Evolutionary conservation across 2,113 vertebrate species (phyloP).

Genomic region (Pimephales promelas): DNA sequence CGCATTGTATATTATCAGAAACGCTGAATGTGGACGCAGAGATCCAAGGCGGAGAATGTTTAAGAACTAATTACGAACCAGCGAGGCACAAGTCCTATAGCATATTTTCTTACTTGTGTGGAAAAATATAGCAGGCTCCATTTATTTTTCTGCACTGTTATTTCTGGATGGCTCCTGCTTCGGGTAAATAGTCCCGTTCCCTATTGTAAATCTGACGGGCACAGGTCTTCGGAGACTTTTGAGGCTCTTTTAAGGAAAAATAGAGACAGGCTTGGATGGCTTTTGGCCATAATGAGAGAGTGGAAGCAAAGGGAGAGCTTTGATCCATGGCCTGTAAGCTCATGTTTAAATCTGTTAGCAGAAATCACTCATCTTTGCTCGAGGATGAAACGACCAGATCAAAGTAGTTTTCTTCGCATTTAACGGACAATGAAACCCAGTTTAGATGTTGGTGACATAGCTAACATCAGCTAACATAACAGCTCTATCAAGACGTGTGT

Average conservation of each 20-base stretch:
- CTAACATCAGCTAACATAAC: background rate
- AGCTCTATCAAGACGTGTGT: background rate
- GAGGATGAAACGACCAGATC: constrained; percentile 23
- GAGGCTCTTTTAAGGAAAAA: constrained; percentile 78
- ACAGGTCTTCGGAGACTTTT: constrained; percentile 75
- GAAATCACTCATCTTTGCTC: constrained; percentile 69
- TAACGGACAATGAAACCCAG: constrained; percentile 51
- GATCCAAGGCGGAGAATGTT: constrained; percentile 78
- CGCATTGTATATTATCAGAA: constrained; percentile 77
- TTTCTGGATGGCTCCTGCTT: constrained; percentile 76
- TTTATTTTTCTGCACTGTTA: constrained; percentile 82
- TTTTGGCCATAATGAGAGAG: constrained; percentile 79
- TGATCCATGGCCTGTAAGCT: constrained; percentile 79
- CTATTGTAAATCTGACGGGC: constrained; percentile 81
- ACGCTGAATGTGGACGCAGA: constrained; percentile 71
- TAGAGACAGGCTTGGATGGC: constrained; percentile 76
- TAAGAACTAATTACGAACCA: constrained; percentile 80
- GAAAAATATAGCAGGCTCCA: constrained; percentile 80
- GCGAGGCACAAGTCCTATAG: constrained; percentile 75
- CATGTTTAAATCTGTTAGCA: constrained; percentile 79
- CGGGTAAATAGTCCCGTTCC: constrained; percentile 77
- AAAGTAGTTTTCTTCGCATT: constrained; percentile 37
- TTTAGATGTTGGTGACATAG: constrained; percentile 27
- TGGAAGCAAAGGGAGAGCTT: constrained; percentile 76
- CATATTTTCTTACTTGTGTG: constrained; percentile 79